Evolutionary conservation across 1,140 invertebrate species (phyloP), one percentile per base, ranked within the genome.

Genomic region (Drosophila persimilis): DNA sequence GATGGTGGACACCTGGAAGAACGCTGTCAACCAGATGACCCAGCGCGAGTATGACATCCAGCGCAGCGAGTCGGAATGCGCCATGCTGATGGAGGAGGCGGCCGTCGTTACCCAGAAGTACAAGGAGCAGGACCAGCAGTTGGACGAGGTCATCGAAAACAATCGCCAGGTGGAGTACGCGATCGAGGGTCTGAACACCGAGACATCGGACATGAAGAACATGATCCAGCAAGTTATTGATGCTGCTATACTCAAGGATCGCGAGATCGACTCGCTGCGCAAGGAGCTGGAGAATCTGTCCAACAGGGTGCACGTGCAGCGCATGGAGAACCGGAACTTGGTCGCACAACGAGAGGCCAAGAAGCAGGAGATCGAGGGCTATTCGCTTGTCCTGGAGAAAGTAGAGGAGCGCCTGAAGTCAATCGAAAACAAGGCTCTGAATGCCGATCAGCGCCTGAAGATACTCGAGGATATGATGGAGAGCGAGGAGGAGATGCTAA

Each of bases 1-100:
- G 45, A 89, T 91, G 90, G 83, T 91, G 20, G 79, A 90, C 0
- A 91, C 89, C 1, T 91, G 91, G 91, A 91, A 91, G 65, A 71
- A 76, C 17, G 91, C 91, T 0, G 91, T 91, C 8, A 73, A 77
- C 31, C 77, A 89, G 53, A 91, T 91, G 91, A 80, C 89, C 17
- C 90, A 91, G 50, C 86, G 90, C 6, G 90, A 91, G 44, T 43
- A 63, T 22, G 78, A 86, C 6, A 91, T 91, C 26, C 73, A 78
- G 13, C 52, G 52, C 22, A 65, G 67, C 35, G 90, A 91, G 41
- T 6, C 50, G 1, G 83, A 80, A 6, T 73, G 73, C 31, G 50
- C 56, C 0, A 26, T 59, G 4, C 54, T 91, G 8, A 62, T 26
- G 3, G 39, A 54, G 2, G 52, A 44, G 8, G 70, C 66, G 0